A percentile compares a stretch with the other conserved stretches of the same genome.
phyloP scores from a whole-genome alignment of 2,113 vertebrate genomes.

The Ciconia boyciana region DNA sequence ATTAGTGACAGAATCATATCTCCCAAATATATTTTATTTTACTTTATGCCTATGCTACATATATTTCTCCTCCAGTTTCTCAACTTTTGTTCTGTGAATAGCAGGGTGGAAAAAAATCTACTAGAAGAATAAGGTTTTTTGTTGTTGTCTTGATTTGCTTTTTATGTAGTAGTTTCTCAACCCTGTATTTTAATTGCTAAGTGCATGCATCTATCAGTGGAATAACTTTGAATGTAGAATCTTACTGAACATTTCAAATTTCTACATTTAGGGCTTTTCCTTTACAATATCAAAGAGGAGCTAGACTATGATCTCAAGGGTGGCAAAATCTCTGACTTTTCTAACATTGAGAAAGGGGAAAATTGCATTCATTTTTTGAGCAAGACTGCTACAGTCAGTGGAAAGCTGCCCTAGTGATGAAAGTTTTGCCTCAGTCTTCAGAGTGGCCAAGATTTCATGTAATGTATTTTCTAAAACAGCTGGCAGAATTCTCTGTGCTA shows the following conservation, averaged over 20 bases:
- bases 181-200: background rate
- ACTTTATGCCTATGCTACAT: background rate
- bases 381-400: background rate
- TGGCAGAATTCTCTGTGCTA: background rate
- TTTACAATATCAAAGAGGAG: background rate
- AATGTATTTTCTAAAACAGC: background rate
- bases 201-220: background rate
- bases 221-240: background rate
- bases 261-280: background rate
- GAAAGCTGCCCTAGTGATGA: background rate
- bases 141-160: background rate
- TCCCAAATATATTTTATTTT: background rate
- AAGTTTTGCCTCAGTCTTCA: background rate
- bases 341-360: background rate
- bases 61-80: background rate
- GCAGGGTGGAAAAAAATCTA: background rate
- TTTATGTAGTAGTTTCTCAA: background rate
- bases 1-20: background rate
- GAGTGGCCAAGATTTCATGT: background rate
- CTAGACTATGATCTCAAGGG: background rate
- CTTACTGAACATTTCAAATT: background rate
- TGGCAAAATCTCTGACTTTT: background rate
- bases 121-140: background rate
- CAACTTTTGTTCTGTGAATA: background rate
- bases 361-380: background rate